Evolutionary conservation across 2,113 vertebrate genomes (phyloP).

Genomic region (Charina bottae): DNA sequence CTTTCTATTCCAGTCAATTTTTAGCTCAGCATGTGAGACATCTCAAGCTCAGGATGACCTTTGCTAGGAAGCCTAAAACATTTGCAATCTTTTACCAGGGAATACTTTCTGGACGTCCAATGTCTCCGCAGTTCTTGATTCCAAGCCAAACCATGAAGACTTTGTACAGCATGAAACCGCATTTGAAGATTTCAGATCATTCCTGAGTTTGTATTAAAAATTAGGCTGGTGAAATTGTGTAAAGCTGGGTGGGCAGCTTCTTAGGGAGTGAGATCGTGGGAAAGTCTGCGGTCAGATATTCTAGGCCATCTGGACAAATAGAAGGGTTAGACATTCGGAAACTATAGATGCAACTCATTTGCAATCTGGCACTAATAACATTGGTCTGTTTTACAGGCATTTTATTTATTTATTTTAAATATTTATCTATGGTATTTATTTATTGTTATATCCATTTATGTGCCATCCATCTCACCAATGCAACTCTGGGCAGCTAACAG

Average conservation of each 20-base stretch:
- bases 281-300: neutral
- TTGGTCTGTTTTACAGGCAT: neutral
- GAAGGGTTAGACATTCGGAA: neutral
- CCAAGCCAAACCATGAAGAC: conserved; percentile 6
- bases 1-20: conserved; percentile 31
- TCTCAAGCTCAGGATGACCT: conserved; percentile 5
- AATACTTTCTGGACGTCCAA: conserved; percentile 7
- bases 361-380: neutral
- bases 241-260: conserved; percentile 11
- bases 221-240: conserved; percentile 18
- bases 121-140: neutral
- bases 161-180: neutral
- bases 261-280: neutral
- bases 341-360: neutral
- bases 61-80: conserved; percentile 8
- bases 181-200: conserved; percentile 20
- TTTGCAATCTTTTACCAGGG: neutral
- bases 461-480: neutral
- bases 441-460: neutral
- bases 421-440: neutral
- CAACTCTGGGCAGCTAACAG: neutral
- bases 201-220: conserved; percentile 17
- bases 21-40: neutral
- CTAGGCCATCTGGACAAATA: conserved; percentile 4
- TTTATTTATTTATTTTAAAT: conserved; percentile 1